Conservation (phyloP, 2,797 vertebrate genomes). For the Emydoidea blandingii region DNA sequence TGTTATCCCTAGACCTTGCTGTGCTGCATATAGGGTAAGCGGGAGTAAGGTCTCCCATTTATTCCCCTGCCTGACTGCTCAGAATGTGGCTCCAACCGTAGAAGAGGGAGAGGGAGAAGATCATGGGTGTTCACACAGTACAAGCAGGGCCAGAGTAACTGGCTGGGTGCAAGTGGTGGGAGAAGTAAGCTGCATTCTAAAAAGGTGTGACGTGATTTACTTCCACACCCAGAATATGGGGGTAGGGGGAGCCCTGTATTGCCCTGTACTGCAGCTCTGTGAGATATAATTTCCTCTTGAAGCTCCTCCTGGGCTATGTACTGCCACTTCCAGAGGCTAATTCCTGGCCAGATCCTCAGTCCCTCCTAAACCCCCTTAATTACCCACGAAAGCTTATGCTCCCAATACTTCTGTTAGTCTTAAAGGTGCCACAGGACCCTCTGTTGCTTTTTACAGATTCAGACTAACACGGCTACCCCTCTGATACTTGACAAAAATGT, state of each 20-base stretch:
- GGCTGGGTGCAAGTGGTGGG: not conserved
- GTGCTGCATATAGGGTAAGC: not conserved
- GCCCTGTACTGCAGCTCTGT: rapidly evolving
- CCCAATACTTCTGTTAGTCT: too few relatives aligned
- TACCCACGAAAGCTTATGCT: too few relatives aligned
- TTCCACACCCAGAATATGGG: not conserved
- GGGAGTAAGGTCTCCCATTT: rapidly evolving
- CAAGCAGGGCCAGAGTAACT: not conserved
- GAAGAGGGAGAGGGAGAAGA: not conserved
- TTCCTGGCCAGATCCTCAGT: rapidly evolving
- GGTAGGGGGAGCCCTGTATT: rapidly evolving
- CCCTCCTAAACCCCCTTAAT: not conserved
- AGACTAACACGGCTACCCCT: too few relatives aligned
- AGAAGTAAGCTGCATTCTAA: not conserved
- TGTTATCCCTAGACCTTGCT: not conserved
- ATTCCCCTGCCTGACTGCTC: not conserved
- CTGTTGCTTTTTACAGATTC: too few relatives aligned
- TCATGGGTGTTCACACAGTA: not conserved
- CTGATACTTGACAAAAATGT: too few relatives aligned
- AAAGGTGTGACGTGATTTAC: rapidly evolving
- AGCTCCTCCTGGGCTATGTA: not conserved
- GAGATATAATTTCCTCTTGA: rapidly evolving
- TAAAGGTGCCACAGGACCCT: too few relatives aligned
- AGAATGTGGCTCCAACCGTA: rapidly evolving
- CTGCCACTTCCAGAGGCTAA: not conserved